Evolutionary conservation across 64 coral and sea anemone species (phyloP).

Genomic region (Dendronephthya gigantea): DNA sequence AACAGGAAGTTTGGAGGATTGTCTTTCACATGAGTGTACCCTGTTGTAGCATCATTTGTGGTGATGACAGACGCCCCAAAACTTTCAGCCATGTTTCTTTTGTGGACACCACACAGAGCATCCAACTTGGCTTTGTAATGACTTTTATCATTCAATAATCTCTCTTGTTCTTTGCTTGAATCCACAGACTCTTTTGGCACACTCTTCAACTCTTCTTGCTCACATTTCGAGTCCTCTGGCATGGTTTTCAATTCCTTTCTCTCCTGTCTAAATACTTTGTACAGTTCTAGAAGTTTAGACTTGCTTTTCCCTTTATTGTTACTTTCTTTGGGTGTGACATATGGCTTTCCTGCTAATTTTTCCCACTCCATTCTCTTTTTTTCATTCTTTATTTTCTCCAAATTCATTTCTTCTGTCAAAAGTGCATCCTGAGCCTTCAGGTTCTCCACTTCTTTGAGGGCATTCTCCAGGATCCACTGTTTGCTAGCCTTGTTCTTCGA

Average conservation of each 20-base stretch:
- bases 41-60: too few relatives aligned
- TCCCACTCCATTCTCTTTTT: neutral
- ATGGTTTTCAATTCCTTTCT: neutral
- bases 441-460: neutral
- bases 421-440: neutral
- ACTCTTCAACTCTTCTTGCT: neutral
- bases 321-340: neutral
- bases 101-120: too few relatives aligned
- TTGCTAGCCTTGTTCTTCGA: neutral
- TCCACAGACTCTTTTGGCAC: neutral
- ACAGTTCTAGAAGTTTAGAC: neutral
- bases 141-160: too few relatives aligned
- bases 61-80: too few relatives aligned
- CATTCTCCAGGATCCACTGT: neutral
- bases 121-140: too few relatives aligned
- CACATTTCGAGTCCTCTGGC: neutral
- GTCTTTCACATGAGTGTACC: too few relatives aligned
- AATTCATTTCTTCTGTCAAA: neutral
- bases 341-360: neutral
- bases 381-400: neutral
- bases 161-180: too few relatives aligned
- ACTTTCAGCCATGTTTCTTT: too few relatives aligned
- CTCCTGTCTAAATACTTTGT: neutral
- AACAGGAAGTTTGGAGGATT: too few relatives aligned
- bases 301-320: neutral